Conservation (phyloP, 2,888 invertebrate species). For the Heliconius hortense region DNA sequence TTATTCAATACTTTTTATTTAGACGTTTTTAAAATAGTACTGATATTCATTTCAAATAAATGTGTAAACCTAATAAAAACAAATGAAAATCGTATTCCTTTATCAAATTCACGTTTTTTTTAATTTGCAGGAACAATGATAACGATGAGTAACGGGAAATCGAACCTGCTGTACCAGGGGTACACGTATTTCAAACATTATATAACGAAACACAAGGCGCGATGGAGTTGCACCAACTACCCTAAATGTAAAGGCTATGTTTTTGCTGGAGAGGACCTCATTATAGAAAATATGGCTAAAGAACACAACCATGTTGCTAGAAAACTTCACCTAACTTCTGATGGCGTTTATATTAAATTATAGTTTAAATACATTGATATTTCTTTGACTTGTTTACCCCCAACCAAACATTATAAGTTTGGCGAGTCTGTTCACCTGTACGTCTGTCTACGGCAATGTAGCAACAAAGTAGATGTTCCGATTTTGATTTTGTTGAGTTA, state of each 20-base stretch:
- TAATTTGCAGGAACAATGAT: constrained; percentile 30
- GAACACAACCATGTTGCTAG: constrained; percentile 40
- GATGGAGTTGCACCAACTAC: constrained; percentile 51
- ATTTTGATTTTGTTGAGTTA: no score
- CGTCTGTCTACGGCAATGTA: no score
- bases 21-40: neutral
- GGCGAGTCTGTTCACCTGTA: no score
- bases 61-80: no score
- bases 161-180: constrained; percentile 23
- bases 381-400: no score
- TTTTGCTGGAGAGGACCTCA: constrained; percentile 42
- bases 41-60: neutral
- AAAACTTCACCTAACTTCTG: constrained; percentile 28
- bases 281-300: constrained; percentile 28
- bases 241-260: constrained; percentile 50
- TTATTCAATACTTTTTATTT: neutral
- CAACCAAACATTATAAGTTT: no score
- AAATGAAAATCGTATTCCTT: neutral
- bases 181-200: constrained; percentile 47
- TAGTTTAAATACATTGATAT: neutral
- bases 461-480: no score
- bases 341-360: constrained; percentile 40
- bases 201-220: constrained; percentile 13
- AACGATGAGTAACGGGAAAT: constrained; percentile 27
- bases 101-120: neutral